A percentile compares a stretch with the other conserved stretches of the same genome.
phyloP scores from a whole-genome alignment of 2,888 invertebrate genomes.

The Colletes collaris region DNA sequence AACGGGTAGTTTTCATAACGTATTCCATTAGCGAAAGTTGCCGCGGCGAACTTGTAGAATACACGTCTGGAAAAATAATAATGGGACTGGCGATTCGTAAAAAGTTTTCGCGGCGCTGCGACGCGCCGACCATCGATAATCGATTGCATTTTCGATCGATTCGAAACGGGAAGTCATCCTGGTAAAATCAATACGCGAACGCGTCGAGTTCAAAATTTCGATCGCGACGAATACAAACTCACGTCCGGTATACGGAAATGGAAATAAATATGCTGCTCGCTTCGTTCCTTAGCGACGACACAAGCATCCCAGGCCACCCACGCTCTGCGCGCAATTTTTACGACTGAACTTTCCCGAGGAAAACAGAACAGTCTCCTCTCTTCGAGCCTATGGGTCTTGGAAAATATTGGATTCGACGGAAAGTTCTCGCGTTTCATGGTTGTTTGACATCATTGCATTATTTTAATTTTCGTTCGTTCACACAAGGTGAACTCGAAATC shows the following conservation, averaged over 20 bases:
- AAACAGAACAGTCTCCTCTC: no score
- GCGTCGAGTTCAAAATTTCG: conserved; percentile 1
- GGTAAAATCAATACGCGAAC: not conserved
- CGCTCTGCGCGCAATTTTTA: conserved; percentile 6
- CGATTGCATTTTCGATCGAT: no score
- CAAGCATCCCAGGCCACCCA: not conserved
- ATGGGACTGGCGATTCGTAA: conserved; percentile 20
- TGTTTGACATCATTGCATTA: no score
- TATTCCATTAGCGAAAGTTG: conserved; percentile 58
- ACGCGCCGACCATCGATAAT: no score
- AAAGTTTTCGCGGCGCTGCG: conserved; percentile 16
- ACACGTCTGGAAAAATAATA: conserved; percentile 35
- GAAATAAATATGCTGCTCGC: conserved; percentile 7
- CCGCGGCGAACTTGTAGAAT: conserved; percentile 35
- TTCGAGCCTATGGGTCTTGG: no score
- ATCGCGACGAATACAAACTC: conserved; percentile 10
- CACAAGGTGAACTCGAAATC: no score
- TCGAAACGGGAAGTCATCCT: not conserved
- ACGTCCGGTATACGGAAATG: not conserved
- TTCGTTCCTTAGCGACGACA: not conserved
- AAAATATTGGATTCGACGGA: no score
- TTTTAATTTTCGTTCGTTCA: no score
- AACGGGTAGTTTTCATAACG: conserved; percentile 47
- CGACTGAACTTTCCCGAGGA: not conserved
- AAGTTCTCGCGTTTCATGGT: no score